Evolutionary conservation across 1,140 invertebrate genomes (phyloP), one percentile per base, ranked within the genome.

Genomic region (Diorhabda elongata): DNA sequence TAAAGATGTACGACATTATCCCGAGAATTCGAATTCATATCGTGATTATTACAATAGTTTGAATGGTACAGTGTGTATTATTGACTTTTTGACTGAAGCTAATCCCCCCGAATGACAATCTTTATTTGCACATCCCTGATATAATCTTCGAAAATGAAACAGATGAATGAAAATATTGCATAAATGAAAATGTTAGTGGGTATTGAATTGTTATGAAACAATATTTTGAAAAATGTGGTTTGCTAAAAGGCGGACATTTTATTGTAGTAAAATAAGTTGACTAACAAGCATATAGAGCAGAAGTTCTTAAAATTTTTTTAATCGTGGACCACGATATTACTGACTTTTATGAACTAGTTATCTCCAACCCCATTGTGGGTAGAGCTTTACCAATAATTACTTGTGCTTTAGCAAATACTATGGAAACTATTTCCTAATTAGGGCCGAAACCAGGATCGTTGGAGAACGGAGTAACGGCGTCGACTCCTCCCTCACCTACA

Each of bases 51-150:
- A 74, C 66, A 58, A 41, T 43, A 62, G 58, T 26, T 64, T 68
- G 65, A 75, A 74, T 74, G 72, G 70, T 72, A 71, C 65, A 68
- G 69, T 66, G 73, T 70, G 62, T 76, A 74, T 26, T 26, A 26
- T 76, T 76, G 75, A 74, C 73, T 74, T 76, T 72, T 76, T 74
- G 26, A 26, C 26, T 26, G 26, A 26, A 71, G 75, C 70, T 76
- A 71, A 76, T 75, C 74, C 61, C 57, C 47, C 45, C 45, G 58
- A 72, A 76, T 75, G 74, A 76, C 71, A 71, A 70, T 69, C 69
- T 70, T 73, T 75, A 72, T 72, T 76, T 76, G 74, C 26, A 26
- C 26, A 26, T 26, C 26, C 26, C 26, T 26, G 26, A 26, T 26
- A 26, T 26, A 1, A 26, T 26, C 26, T 26, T 26, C 26, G 26